These are phyloP conservation scores for Perdita meconis DNA, from an alignment of 2,888 invertebrate genomes.

Conservation along the genomic window DNA sequence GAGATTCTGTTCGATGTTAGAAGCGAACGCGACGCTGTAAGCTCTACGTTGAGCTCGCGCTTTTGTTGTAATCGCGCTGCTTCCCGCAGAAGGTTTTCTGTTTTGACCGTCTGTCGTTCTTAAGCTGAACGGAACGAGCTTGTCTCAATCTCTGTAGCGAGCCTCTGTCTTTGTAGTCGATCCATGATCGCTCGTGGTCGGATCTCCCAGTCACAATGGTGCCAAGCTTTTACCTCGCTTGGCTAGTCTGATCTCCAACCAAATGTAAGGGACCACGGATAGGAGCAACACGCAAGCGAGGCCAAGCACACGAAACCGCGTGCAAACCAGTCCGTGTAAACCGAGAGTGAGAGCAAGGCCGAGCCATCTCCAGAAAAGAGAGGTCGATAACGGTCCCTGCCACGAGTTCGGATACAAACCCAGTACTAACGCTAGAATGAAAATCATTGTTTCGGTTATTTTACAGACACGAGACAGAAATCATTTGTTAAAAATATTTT, in stretches of 20 bases:
- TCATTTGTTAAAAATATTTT: neutral
- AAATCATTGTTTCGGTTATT: too few relatives aligned
- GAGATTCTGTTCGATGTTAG: conserved; percentile 41
- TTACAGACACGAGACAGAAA: conserved; percentile 52
- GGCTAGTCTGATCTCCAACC: conserved; percentile 85
- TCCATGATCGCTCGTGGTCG: conserved; percentile 56
- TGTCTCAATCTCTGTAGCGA: conserved; percentile 80
- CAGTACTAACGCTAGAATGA: conserved; percentile 79
- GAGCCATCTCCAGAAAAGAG: conserved; percentile 86
- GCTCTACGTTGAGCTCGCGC: conserved; percentile 56
- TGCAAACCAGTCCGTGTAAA: conserved; percentile 86
- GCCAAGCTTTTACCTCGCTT: conserved; percentile 84
- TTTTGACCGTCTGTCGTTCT: conserved; percentile 47
- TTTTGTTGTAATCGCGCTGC: conserved; percentile 12
- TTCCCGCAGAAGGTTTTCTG: conserved; percentile 36
- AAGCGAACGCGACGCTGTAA: conserved; percentile 70
- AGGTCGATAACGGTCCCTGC: conserved; percentile 84
- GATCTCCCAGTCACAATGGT: conserved; percentile 84
- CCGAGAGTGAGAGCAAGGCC: conserved; percentile 86
- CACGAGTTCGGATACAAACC: conserved; percentile 82
- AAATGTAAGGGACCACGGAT: conserved; percentile 85
- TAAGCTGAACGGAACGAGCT: conserved; percentile 80
- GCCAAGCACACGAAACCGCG: conserved; percentile 84
- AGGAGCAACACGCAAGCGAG: conserved; percentile 85
- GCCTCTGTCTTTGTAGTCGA: conserved; percentile 60